phyloP scores from a whole-genome alignment of 2,113 vertebrate genomes.

The Rousettus leschenaultii region DNA sequence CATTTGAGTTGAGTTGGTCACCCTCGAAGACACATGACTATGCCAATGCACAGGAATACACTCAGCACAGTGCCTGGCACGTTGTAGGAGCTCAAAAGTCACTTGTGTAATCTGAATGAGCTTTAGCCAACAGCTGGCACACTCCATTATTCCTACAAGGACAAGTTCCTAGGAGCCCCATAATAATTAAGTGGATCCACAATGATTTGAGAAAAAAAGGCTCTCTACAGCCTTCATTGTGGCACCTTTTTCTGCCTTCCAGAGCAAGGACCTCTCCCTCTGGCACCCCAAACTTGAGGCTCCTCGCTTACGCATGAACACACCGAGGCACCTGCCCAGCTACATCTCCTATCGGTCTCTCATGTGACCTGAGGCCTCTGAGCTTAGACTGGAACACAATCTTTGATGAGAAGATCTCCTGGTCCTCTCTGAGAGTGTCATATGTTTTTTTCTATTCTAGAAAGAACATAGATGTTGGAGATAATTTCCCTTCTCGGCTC shows the following conservation, averaged over 20 bases:
- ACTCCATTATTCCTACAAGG: neutral
- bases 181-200: neutral
- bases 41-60: neutral
- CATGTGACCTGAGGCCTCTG: neutral
- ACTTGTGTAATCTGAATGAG: neutral
- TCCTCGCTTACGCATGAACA: neutral
- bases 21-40: neutral
- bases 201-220: neutral
- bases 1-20: neutral
- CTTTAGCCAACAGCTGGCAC: neutral
- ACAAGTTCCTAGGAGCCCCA: neutral
- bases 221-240: neutral
- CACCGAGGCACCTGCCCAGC: neutral
- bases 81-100: neutral
- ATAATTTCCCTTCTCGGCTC: neutral
- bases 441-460: neutral
- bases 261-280: neutral
- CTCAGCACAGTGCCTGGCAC: neutral
- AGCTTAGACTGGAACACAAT: neutral
- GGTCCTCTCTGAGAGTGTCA: neutral
- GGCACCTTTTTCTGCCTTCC: neutral
- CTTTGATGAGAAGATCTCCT: neutral
- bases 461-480: neutral
- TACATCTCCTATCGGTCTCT: neutral
- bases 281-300: neutral